Evolutionary conservation across 2,888 invertebrate genomes (phyloP), one percentile per base, ranked within the genome.

Genomic region (Hipparchia sbordonii): DNA sequence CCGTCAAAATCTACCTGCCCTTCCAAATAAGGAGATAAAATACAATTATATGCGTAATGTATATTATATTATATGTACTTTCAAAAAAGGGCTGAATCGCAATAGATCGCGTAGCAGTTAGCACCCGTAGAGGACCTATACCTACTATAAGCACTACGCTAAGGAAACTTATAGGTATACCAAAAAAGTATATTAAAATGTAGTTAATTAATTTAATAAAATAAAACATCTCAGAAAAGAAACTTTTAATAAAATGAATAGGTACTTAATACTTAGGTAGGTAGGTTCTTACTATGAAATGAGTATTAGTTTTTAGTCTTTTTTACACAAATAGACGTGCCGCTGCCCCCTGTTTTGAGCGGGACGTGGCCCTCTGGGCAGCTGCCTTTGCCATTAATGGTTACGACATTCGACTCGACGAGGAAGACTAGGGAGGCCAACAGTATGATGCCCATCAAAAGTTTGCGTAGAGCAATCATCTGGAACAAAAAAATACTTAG

Each of bases 321-420:
- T 13, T 60, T 68, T 8, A 51, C 60, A 33, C 68, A 68, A 8
- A 60, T 60, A 3, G 2, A n/a, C n/a, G 6, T 2, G 12, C 23
- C 13, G 54, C 13, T 33, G 45, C 6, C 46, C 1, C 72, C 76
- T 52, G 72, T n/a, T 62, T 61, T 68, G 8, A 70, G 6, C 1
- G 65, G 62, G 3, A 8, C 65, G 1, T 68, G 33, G 3, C 73
- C 73, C 7, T 9, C 45, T 1, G 74, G 74, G 45, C 77, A 77
- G 8, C 33, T 72, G 6, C 9, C 51, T 8, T 46, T 72, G 6
- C 9, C 51, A 51, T 9, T 12, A 67, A 10, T 3, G 54, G 0
- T n/a, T 79, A 77, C 79, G 81, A 84, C 39, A 46, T 54, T 46
- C n/a, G 67, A 45, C 3, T 66, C 65, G 13, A 66, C 65, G 8